Conservation (phyloP, 2,888 invertebrate species). For the Frankliniella fusca region DNA sequence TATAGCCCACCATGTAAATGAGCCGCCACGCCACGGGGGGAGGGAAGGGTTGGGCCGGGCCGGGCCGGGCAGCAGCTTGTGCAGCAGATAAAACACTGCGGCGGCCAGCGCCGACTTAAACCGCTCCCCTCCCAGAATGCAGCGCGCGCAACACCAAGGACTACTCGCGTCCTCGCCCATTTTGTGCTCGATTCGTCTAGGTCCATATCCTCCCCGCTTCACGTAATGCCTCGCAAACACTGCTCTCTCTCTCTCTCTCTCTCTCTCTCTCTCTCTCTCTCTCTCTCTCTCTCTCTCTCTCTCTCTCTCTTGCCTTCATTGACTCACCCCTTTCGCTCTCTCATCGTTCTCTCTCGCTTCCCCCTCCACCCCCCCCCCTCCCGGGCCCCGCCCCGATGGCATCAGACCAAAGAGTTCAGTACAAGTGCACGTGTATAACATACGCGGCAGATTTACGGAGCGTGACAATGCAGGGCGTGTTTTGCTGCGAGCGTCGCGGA, state of each 20-base stretch:
- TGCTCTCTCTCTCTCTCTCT: slow-evolving; percentile 3
- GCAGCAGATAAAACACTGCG: background rate
- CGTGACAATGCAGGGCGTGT: background rate
- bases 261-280: slow-evolving; percentile 7
- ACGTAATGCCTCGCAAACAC: no score
- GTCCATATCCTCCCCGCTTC: no score
- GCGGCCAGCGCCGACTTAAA: background rate
- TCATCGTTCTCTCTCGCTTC: no score
- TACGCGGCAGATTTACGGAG: background rate
- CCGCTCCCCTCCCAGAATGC: background rate
- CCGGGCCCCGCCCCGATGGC: no score
- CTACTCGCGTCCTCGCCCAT: no score
- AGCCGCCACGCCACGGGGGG: background rate
- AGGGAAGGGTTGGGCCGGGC: background rate
- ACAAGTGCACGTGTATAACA: no score
- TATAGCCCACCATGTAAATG: slow-evolving; percentile 19
- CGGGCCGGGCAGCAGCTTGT: background rate
- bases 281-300: background rate
- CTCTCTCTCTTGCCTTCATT: background rate
- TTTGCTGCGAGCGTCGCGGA: no score
- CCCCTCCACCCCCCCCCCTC: background rate
- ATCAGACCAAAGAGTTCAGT: no score
- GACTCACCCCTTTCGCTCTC: no score
- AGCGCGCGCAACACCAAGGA: no score
- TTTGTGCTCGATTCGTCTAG: no score